Base-by-base conservation (phyloP, 1,140 invertebrate species). In the Eriosoma lanigerum region DNA sequence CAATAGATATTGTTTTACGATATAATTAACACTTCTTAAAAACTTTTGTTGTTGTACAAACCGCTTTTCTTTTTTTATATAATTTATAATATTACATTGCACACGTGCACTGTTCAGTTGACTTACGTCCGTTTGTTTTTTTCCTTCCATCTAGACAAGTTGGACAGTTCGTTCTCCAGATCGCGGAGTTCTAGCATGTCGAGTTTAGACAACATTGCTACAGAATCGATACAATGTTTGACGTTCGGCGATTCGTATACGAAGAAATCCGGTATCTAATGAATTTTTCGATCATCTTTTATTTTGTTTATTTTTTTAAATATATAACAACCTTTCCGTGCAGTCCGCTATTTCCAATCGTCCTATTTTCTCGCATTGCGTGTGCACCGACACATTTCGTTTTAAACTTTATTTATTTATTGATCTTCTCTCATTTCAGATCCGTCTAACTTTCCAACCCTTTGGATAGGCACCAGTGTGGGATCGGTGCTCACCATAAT, bases 111-210 rank as follows among this genome's bases (percentile, higher is more conserved):
- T 48, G 24, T 48, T 9, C 21, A 21, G 48, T 32, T 29, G 48
- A 50, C 48, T 50, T 24, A 50, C 46, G 26, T 15, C 9, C 26
- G 29, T 56, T 13, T 54, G 80, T 80, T 66, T 73, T 21, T 82
- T 60, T 24, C 26, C 32, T 4, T 8, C 24, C 24, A 24, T 60
- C 48, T 82, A 97, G 96, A 98, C 89, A 97, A 97, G 90, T 90
- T 95, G 88, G 96, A 98, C 89, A 95, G 92, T 86, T 95, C 94
- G 83, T 98, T 98, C 88, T 96, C 96, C 85, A 90, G 96, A 86
- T 98, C 96, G 83, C 91, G 96, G 84, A 97, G 95, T 86, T 97
- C 95, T 86, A 96, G 94, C 87, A 97, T 97, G 92, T 97, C 95
- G 83, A 98, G 96, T 87, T 89, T 98, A 85, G 97, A 98, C 88